These are phyloP conservation scores for Sus cebifrons DNA, from an alignment of 2,797 vertebrate genomes.

Conservation along the genomic window DNA sequence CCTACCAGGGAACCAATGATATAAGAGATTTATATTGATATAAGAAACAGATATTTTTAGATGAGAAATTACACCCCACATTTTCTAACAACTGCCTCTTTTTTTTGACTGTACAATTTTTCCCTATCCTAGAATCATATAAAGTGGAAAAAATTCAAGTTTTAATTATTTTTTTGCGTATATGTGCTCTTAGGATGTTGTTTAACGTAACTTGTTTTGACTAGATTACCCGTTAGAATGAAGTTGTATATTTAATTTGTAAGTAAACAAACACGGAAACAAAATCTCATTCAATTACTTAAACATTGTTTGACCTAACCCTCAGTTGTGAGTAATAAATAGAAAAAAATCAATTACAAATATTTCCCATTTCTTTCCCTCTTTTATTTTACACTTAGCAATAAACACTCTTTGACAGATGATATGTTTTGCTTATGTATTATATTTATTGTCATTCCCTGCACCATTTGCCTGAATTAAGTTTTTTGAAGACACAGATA, in stretches of 20 bases:
- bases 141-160: neutral
- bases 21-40: neutral
- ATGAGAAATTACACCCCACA: neutral
- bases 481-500: neutral
- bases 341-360: neutral
- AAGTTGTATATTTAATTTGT: neutral
- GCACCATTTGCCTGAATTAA: neutral
- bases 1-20: neutral
- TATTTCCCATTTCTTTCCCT: neutral
- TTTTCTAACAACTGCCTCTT: neutral
- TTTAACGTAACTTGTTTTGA: conserved; percentile 22
- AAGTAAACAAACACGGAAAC: neutral
- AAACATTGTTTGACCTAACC: neutral
- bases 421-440: too few species aligned
- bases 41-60: neutral
- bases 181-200: neutral
- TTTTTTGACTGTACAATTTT: neutral
- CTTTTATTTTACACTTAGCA: neutral
- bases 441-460: too few species aligned
- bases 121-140: neutral
- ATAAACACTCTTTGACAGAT: neutral
- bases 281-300: neutral
- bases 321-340: neutral
- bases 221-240: neutral
- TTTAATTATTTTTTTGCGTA: neutral